Base-by-base conservation (phyloP, 2,888 invertebrate species). In the Sialis fuliginosa region DNA sequence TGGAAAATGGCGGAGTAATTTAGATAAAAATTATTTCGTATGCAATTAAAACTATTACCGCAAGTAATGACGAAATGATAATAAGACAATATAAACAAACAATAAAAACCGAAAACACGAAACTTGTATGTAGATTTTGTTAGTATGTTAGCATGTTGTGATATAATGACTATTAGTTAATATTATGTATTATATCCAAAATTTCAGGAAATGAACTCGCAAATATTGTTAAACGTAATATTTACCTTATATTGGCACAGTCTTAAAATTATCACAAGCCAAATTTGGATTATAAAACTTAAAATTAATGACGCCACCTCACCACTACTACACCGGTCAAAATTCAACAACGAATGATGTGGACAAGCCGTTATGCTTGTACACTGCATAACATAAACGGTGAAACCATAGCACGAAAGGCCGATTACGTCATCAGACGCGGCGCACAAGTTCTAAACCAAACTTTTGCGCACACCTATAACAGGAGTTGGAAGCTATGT, bases 251-350 rank as follows among this genome's bases (percentile, higher is more conserved):
- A 44, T 46, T 48, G 52, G 53, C 51, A 52, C 53, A 52, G 53
- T 53, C 52, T 53, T 52, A 50, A 52, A 45, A 50, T 51, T 53
- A 53, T 53, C 53, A 53, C 53, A 53, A 53, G 49, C 30, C 39
- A 45, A 45, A 45, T 39, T 33, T 45, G 32, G 30, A 39, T 10
- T 39, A 13, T 43, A 10, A 37, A 43, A 43, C 32, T 43, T 32
- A 32, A 8, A 43, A 33, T 45, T 39, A 35, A 13, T 39, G 13
- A 45, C 44, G 39, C 22, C 39, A 35, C 45, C 31, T 32, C 35
- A 22, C 33, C 13, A 37, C 37, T 37, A 12, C 12, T 37, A 37
- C 37, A 37, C 37, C 10, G 35, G 39, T 12, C 45, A 33, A 45
- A 39, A 45, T 45, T 45, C 35, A 45, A 30, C 33, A 32, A 39